Percentiles rank a stretch among this genome's conserved stretches.
Evolutionary conservation across 2,888 invertebrate species (phyloP).

Genomic region (Adelognathus sp.): DNA sequence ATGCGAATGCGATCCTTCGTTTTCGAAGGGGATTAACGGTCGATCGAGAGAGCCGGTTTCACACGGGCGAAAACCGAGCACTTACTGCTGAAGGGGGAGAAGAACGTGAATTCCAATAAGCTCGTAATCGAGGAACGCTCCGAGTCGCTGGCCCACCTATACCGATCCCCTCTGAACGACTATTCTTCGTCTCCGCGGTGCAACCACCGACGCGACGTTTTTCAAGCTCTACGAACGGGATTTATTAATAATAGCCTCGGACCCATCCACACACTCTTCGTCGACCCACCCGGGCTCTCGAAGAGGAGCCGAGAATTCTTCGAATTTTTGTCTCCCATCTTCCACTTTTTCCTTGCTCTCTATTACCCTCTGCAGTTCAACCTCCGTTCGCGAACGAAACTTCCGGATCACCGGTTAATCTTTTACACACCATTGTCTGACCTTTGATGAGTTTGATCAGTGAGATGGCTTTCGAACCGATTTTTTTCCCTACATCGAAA

Average conservation of each 20-base stretch:
- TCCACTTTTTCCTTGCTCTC: neutral
- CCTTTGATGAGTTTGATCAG: neutral
- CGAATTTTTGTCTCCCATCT: no score
- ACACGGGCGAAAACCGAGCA: neutral
- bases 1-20: neutral
- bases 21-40: slow-evolving; percentile 1
- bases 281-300: neutral
- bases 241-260: slow-evolving; percentile 30
- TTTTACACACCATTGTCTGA: neutral
- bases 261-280: neutral
- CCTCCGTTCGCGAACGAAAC: neutral
- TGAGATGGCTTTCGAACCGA: no score
- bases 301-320: neutral
- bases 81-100: neutral
- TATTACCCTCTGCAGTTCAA: neutral
- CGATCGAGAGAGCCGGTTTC: neutral
- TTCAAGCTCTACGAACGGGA: neutral
- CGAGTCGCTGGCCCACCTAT: neutral
- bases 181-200: neutral
- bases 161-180: neutral
- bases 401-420: neutral
- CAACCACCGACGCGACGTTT: neutral
- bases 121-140: slow-evolving; percentile 23
- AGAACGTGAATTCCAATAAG: slow-evolving; percentile 33
- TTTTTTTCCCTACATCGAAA: no score